These are phyloP conservation scores for Galeopterus variegatus DNA, from an alignment of 2,113 vertebrate genomes.

Conservation along the genomic window DNA sequence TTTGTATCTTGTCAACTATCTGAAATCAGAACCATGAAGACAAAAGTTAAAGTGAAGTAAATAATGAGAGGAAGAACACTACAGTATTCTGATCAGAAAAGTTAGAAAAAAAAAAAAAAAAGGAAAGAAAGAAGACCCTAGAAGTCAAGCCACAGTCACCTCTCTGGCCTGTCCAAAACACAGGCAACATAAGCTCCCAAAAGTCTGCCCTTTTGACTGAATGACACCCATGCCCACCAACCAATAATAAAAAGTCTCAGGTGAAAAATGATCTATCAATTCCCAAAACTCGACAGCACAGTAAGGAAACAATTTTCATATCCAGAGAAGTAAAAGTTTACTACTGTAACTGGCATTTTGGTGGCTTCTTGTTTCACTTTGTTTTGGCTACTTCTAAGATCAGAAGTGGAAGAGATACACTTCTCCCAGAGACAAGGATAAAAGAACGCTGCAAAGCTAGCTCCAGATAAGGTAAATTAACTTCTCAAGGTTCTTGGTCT, in stretches of 20 bases:
- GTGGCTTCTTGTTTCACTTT: not conserved
- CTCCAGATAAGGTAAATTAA: not conserved
- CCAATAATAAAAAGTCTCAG: not conserved
- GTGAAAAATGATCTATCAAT: not conserved
- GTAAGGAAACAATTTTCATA: not conserved
- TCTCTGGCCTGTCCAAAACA: not conserved
- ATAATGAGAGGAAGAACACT: not conserved
- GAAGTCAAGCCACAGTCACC: not conserved
- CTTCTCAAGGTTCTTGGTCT: not conserved
- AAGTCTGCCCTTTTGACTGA: not conserved
- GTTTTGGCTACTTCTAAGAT: not conserved
- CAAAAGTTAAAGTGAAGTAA: not conserved
- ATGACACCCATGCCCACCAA: not conserved
- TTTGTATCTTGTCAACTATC: not conserved
- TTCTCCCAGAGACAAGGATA: not conserved
- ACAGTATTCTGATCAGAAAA: not conserved
- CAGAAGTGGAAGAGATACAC: constrained; percentile 4
- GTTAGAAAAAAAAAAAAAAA: not conserved
- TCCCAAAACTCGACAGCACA: not conserved
- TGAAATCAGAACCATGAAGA: constrained; percentile 10
- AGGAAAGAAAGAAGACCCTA: not conserved
- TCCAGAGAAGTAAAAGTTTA: not conserved
- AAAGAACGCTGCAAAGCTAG: not conserved
- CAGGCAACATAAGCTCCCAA: not conserved
- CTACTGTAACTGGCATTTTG: not conserved